Evolutionary conservation across 2,888 invertebrate genomes (phyloP).

Genomic region (Acanthopleura granulata): DNA sequence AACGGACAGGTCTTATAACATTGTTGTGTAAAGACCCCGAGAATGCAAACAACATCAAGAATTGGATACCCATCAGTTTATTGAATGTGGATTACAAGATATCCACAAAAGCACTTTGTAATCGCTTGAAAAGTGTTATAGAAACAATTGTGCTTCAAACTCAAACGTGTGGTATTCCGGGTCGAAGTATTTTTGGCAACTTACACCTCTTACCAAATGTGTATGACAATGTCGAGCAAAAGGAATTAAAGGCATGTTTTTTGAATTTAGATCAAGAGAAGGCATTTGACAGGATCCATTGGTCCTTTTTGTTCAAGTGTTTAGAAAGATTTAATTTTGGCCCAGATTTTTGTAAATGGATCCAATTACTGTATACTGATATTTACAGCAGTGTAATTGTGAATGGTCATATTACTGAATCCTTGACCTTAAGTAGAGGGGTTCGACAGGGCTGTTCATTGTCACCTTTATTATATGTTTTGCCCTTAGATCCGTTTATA

Average conservation of each 20-base stretch:
- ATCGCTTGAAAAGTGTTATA: no score
- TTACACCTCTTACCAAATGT: conserved; percentile 34
- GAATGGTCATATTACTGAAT: conserved; percentile 1
- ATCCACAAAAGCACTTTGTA: no score
- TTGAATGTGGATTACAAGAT: no score
- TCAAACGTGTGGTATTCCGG: conserved; percentile 26
- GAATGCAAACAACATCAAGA: no score
- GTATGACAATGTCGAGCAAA: conserved; percentile 34
- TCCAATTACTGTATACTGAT: conserved; percentile 32
- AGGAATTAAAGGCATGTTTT: conserved; percentile 31
- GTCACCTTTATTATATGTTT: background rate
- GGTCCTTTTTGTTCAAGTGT: conserved; percentile 34
- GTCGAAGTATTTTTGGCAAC: conserved; percentile 39
- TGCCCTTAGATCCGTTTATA: background rate
- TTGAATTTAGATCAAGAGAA: conserved; percentile 42
- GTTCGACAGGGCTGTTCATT: conserved; percentile 17
- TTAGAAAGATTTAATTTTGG: conserved; percentile 30
- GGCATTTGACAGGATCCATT: conserved; percentile 40
- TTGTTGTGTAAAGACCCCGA: no score
- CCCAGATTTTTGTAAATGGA: background rate
- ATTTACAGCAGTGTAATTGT: background rate
- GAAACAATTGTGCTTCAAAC: no score
- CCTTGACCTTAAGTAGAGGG: conserved; percentile 7
- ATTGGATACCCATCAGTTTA: no score
- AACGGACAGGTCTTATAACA: no score